Conservation (phyloP, 2,113 vertebrate genomes). For the Cettia cetti region DNA sequence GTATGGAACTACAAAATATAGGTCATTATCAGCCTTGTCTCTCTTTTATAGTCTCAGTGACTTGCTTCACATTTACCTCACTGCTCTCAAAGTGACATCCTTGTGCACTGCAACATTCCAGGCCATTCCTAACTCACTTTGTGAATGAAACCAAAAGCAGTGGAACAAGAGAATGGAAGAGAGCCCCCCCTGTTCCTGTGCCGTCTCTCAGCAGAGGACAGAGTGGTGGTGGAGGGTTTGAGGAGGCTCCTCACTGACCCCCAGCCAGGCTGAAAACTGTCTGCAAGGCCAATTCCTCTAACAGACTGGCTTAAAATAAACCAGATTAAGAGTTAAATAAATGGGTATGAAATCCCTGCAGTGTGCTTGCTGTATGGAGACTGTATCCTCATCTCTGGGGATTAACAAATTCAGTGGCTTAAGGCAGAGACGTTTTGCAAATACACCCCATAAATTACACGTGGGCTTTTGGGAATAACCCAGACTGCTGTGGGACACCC, state of each 20-base stretch:
- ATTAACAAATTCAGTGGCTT: conserved; percentile 7
- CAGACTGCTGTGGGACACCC: background rate
- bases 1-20: background rate
- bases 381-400: background rate
- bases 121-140: background rate
- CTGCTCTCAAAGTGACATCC: background rate
- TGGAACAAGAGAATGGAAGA: background rate
- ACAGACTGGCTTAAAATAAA: conserved; percentile 5
- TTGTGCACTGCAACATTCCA: fast-evolving
- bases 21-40: background rate
- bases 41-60: background rate
- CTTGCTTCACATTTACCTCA: background rate
- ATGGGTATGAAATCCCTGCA: background rate
- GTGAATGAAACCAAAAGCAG: background rate
- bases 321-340: conserved; percentile 5
- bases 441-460: conserved; percentile 6
- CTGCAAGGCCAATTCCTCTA: background rate
- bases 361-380: background rate
- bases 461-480: background rate
- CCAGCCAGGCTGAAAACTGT: background rate
- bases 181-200: background rate
- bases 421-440: background rate
- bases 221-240: background rate
- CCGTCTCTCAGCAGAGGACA: background rate
- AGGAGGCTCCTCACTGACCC: background rate